phyloP scores from a whole-genome alignment of 2,113 vertebrate genomes.

The Spermophilus dauricus region DNA sequence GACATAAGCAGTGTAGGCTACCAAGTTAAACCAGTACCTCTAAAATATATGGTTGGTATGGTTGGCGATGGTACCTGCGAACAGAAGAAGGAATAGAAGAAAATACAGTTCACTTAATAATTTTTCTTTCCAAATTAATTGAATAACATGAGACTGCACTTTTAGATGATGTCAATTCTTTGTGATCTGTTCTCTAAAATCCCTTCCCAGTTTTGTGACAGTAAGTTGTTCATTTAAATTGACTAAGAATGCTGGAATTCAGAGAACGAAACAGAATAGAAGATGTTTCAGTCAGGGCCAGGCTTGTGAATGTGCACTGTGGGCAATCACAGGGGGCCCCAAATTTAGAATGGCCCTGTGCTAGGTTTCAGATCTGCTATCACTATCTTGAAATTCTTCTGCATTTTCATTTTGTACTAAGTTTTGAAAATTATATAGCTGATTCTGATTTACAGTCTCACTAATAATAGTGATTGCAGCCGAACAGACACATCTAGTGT shows the following conservation, averaged over 20 bases:
- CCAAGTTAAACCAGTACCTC: background rate
- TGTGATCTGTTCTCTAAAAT: background rate
- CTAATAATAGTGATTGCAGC: background rate
- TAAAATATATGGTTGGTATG: background rate
- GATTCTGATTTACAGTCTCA: background rate
- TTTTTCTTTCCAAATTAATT: background rate
- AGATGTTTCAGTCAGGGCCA: no score
- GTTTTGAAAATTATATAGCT: background rate
- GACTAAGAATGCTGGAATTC: background rate
- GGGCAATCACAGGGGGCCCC: accelerated
- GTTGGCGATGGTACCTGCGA: background rate
- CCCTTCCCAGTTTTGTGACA: background rate
- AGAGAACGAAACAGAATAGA: no score
- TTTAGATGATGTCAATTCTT: background rate
- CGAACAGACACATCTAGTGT: background rate
- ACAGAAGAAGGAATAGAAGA: background rate
- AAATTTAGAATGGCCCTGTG: background rate
- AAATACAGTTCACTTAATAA: background rate
- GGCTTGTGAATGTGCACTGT: no score
- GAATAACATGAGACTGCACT: background rate
- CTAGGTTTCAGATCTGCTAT: background rate
- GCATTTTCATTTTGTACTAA: background rate
- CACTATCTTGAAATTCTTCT: background rate
- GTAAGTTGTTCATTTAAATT: background rate
- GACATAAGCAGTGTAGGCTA: background rate